Base-by-base conservation (phyloP, 1,140 invertebrate species). In the Calliphora vicina region DNA sequence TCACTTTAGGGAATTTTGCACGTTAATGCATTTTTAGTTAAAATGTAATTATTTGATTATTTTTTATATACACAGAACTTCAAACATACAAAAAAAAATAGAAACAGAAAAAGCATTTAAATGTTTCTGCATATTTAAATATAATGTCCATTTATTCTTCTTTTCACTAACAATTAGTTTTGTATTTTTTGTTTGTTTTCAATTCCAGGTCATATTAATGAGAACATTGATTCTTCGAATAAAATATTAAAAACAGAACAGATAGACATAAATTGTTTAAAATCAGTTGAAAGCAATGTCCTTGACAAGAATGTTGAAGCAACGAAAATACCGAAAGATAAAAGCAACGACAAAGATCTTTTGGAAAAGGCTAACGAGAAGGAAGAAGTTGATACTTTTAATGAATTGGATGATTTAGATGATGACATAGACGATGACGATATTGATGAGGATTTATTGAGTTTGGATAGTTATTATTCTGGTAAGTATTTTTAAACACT, bases 401-500 rank as follows among this genome's bases (percentile, higher is more conserved):
- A 80, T 42, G 82, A 80, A 67, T 67, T 80, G 15, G 85, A 84
- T 61, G 67, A 84, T 61, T 29, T 82, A n/a, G 43, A 83, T 81
- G 84, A 82, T 35, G 82, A 83, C 13, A 43, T 76, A 13, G 67
- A 76, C 61, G 80, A 80, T 42, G 84, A 85, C 26, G 83, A 84
- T 29, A 85, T 87, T 72, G 86, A 87, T 26, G 87, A 88, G 82
- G 88, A 89, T 82, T 82, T 89, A 73, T 85, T 88, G 12, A 89
- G 88, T 84, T 85, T 88, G 57, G 88, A 89, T 85, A 89, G 88
- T 83, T 89, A 87, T 81, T 89, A 84, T 82, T 85, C 85, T n/a
- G 85, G 85, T 85, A 80, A 84, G 83, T 82, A n/a, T n/a, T n/a
- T n/a, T n/a, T n/a, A n/a, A n/a, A n/a, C n/a, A n/a, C n/a, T n/a